Conservation (phyloP, 1,140 invertebrate genomes). For the Hylyphantes graminicola region DNA sequence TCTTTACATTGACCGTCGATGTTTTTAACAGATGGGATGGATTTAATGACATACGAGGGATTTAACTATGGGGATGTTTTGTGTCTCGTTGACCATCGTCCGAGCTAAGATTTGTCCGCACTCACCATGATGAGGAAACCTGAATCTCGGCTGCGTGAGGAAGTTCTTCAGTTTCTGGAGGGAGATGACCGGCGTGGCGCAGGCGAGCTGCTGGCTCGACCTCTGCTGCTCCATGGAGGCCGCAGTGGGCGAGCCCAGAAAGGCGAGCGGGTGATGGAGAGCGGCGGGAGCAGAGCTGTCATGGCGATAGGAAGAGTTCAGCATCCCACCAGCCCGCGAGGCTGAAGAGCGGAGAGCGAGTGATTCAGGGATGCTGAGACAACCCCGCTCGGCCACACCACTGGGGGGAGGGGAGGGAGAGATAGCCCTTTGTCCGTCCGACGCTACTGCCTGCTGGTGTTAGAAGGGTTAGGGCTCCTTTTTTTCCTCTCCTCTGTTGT, state of each 20-base stretch:
- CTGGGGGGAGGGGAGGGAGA: conserved; percentile 63
- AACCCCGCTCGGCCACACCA: conserved; percentile 35
- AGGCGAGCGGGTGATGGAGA: conserved; percentile 46
- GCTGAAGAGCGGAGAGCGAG: conserved; percentile 56
- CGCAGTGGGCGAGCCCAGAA: conserved; percentile 39
- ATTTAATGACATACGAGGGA: too few species aligned
- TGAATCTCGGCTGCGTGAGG: conserved; percentile 63
- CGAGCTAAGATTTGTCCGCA: neutral
- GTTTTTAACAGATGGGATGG: too few species aligned
- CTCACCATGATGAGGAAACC: conserved; percentile 61
- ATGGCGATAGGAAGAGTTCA: conserved; percentile 54
- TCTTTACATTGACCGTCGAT: too few species aligned
- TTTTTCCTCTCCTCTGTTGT: conserved; percentile 16
- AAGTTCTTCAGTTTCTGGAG: conserved; percentile 64
- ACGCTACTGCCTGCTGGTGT: conserved; percentile 53
- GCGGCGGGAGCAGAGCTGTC: conserved; percentile 47
- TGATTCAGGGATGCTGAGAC: conserved; percentile 33
- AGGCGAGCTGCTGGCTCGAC: conserved; percentile 41
- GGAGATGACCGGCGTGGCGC: conserved; percentile 64
- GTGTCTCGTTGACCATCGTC: too few species aligned
- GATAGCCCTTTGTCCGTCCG: conserved; percentile 51
- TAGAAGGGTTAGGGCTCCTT: conserved; percentile 52
- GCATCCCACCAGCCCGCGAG: conserved; percentile 61
- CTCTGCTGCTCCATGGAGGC: conserved; percentile 44
- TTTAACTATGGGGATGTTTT: too few species aligned